Percentiles rank a stretch among this genome's conserved stretches.
Conservation (phyloP, 2,888 invertebrate genomes). For the Trypoxylon attenuatum region DNA sequence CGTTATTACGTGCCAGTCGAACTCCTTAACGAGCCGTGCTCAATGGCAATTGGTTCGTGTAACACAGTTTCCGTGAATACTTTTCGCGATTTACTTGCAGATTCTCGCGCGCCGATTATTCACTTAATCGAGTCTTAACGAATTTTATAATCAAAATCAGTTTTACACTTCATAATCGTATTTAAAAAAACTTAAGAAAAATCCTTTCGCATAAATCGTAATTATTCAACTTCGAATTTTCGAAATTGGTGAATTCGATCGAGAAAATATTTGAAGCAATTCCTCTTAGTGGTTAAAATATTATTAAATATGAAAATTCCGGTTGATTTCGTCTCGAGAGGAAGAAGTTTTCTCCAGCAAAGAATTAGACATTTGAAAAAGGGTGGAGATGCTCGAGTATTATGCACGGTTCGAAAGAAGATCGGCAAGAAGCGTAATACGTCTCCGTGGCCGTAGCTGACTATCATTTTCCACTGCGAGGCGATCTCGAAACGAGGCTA, state of each 20-base stretch:
- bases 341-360: too few relatives aligned
- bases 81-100: not conserved
- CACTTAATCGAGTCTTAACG: not conserved
- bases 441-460: slow-evolving; percentile 30
- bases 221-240: not conserved
- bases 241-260: not conserved
- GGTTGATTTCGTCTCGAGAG: too few relatives aligned
- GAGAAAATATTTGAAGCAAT: too few relatives aligned
- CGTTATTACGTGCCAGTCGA: not conserved
- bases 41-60: not conserved
- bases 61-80: not conserved
- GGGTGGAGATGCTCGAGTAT: too few relatives aligned
- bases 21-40: not conserved
- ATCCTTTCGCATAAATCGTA: too few relatives aligned
- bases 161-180: too few relatives aligned
- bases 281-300: too few relatives aligned
- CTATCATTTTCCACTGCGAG: slow-evolving; percentile 45
- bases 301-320: too few relatives aligned
- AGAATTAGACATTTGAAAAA: not conserved
- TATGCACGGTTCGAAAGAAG: too few relatives aligned
- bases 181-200: too few relatives aligned
- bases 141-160: not conserved
- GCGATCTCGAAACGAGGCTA: slow-evolving; percentile 49
- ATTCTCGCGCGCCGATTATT: slow-evolving; percentile 9
- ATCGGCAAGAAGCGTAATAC: slow-evolving; percentile 40